Evolutionary conservation across 1,140 invertebrate species (phyloP).

Genomic region (Diprion similis): DNA sequence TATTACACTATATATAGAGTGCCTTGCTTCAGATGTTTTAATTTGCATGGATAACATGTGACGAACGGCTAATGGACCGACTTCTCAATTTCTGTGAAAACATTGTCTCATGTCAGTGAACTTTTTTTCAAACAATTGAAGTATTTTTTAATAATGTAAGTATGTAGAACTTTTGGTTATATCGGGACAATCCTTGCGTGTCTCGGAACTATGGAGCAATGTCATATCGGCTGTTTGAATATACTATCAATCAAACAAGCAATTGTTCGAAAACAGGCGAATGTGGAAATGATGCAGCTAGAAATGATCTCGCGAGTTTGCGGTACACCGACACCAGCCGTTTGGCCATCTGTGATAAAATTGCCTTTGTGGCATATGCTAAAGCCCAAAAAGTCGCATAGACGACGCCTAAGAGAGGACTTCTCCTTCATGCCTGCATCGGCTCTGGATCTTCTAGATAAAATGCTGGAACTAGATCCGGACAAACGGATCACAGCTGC

Average conservation of each 20-base stretch:
- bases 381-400: constrained; percentile 90
- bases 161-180: too few species aligned
- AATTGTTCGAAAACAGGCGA: constrained; percentile 70
- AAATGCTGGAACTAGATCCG: constrained; percentile 97
- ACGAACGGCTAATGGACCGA: not conserved
- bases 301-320: constrained; percentile 95
- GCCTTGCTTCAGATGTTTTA: not conserved
- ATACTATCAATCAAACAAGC: not conserved
- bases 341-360: constrained; percentile 97
- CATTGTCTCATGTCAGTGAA: too few species aligned
- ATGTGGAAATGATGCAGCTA: constrained; percentile 91
- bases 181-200: too few species aligned
- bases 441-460: constrained; percentile 93
- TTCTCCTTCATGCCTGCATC: constrained; percentile 89
- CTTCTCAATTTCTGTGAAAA: constrained; percentile 3
- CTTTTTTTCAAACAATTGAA: constrained; percentile 15
- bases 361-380: constrained; percentile 91
- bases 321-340: constrained; percentile 95
- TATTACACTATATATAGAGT: constrained; percentile 44
- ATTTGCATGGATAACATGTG: not conserved
- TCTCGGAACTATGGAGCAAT: not conserved
- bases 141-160: constrained; percentile 12
- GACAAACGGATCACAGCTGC: constrained; percentile 92
- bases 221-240: not conserved
- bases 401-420: constrained; percentile 89